A percentile compares a stretch with the other conserved stretches of the same genome.
phyloP scores from a whole-genome alignment of 2,797 vertebrate genomes.

The Pelodytes ibericus region DNA sequence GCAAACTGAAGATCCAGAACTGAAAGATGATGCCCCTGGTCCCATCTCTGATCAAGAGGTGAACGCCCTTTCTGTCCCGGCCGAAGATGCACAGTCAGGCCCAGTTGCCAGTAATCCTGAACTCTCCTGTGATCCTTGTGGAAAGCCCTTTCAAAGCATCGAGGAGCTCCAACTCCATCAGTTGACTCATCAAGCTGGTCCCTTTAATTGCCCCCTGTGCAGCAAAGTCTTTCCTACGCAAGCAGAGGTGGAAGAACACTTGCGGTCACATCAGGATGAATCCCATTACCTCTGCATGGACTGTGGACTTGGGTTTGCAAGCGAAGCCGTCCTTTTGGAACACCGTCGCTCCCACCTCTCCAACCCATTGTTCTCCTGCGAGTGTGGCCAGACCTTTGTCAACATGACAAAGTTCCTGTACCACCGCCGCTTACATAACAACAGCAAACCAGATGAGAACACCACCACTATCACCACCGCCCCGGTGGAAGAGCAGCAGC shows the following conservation, averaged over 20 bases:
- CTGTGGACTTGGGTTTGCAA: slow-evolving; percentile 79
- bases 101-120: slow-evolving; percentile 45
- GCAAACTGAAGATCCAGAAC: slow-evolving; percentile 62
- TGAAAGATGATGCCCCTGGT: neutral
- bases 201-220: slow-evolving; percentile 66
- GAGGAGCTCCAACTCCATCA: slow-evolving; percentile 65
- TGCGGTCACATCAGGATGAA: slow-evolving; percentile 62
- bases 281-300: slow-evolving; percentile 79
- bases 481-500: slow-evolving; percentile 41
- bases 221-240: slow-evolving; percentile 60
- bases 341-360: slow-evolving; percentile 80
- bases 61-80: neutral
- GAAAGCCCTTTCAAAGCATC: slow-evolving; percentile 52
- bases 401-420: slow-evolving; percentile 92
- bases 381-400: slow-evolving; percentile 81
- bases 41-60: slow-evolving; percentile 58
- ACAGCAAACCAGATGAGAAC: slow-evolving; percentile 49
- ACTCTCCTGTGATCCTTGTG: slow-evolving; percentile 60
- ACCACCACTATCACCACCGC: too few relatives aligned
- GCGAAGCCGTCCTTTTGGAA: slow-evolving; percentile 68
- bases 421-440: slow-evolving; percentile 79
- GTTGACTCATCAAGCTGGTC: slow-evolving; percentile 60
- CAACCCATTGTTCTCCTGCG: slow-evolving; percentile 80
- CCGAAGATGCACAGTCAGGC: neutral
- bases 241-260: slow-evolving; percentile 63